These are phyloP conservation scores for Gastrophryne carolinensis DNA, from an alignment of 2,797 vertebrate species.

Conservation along the genomic window DNA sequence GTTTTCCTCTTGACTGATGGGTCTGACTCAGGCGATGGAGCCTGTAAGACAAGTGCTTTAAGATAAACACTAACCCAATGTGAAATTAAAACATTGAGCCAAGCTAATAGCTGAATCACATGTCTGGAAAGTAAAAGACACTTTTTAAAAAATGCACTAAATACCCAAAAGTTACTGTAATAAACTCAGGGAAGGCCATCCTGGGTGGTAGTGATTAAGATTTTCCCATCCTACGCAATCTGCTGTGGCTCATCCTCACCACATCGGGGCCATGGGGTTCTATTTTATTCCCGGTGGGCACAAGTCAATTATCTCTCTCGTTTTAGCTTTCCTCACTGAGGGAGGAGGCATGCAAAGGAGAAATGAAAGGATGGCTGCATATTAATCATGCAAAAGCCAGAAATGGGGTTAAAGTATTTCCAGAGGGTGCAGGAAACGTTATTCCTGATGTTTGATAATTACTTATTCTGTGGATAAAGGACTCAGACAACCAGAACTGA, in stretches of 20 bases:
- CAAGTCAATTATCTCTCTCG: constrained; percentile 26
- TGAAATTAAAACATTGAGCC: too few relatives aligned
- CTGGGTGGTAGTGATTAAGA: not conserved
- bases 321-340: not conserved
- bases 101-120: not conserved
- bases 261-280: not conserved
- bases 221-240: not conserved
- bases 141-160: not conserved
- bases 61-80: too few relatives aligned
- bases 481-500: not conserved
- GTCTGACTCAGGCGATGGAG: too few relatives aligned
- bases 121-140: not conserved
- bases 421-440: constrained; percentile 22
- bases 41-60: too few relatives aligned
- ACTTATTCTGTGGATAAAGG: constrained; percentile 17
- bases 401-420: constrained; percentile 21
- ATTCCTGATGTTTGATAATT: constrained; percentile 37
- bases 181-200: not conserved
- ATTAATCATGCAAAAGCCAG: constrained; percentile 12
- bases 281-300: not conserved
- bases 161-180: not conserved
- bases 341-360: not conserved
- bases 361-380: constrained; percentile 1
- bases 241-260: not conserved
- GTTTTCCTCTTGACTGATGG: too few relatives aligned